Conservation (phyloP, 1,140 invertebrate species). For the Batillaria attramentaria region DNA sequence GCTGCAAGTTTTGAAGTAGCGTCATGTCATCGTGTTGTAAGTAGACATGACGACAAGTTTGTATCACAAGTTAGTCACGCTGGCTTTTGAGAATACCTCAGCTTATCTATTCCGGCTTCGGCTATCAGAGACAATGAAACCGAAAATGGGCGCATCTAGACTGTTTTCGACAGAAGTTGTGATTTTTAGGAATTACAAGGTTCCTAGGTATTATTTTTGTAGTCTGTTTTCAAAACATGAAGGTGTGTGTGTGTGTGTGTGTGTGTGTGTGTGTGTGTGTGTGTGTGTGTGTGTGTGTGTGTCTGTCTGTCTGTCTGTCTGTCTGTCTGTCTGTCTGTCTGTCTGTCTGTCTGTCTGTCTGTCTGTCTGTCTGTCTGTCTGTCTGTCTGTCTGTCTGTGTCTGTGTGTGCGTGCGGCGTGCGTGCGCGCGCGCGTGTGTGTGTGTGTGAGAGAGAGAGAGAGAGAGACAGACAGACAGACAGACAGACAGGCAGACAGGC, state of each 20-base stretch:
- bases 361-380: constrained; percentile 3
- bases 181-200: not conserved
- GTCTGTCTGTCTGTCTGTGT: not conserved
- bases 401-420: constrained; percentile 17
- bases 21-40: not conserved
- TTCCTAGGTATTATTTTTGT: not conserved
- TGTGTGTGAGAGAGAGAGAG: not conserved
- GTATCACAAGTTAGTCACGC: not conserved
- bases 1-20: not conserved
- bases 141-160: not conserved
- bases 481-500: too few species aligned
- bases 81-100: not conserved
- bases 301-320: constrained; percentile 5
- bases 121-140: not conserved
- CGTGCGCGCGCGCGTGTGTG: not conserved
- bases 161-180: not conserved
- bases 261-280: not conserved
- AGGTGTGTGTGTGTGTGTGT: not conserved
- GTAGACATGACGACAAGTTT: not conserved
- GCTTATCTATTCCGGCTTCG: not conserved
- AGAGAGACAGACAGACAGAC: not conserved
- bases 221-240: too few species aligned
- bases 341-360: not conserved
- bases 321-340: constrained; percentile 1
- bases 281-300: constrained; percentile 14